Evolutionary conservation across 53 echinoderm and acorn worm species (phyloP).

Genomic region (Paracentrotus lividus): DNA sequence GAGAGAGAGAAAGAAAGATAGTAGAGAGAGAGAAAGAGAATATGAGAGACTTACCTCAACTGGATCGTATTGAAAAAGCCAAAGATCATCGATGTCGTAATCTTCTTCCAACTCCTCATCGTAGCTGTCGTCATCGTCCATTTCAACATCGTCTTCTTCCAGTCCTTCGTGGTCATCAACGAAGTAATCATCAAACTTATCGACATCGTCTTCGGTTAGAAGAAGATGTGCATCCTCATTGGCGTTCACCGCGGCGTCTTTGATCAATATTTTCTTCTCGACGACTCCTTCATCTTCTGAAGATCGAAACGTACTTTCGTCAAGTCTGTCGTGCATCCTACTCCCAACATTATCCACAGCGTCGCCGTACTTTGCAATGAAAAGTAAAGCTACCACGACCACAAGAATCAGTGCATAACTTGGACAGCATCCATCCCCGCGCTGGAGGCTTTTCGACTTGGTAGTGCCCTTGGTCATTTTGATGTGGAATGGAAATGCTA

Average conservation of each 20-base stretch:
- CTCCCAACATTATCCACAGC: neutral
- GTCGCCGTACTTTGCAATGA: neutral
- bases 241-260: neutral
- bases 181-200: neutral
- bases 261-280: neutral
- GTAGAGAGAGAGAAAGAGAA: neutral
- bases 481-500: neutral
- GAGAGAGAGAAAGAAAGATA: neutral
- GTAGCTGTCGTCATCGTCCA: neutral
- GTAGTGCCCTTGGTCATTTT: neutral
- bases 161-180: neutral
- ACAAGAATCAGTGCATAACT: neutral
- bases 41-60: constrained; percentile 17
- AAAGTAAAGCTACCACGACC: neutral
- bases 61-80: constrained; percentile 58
- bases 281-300: neutral
- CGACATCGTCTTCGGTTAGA: neutral
- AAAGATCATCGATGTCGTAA: neutral
- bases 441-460: neutral
- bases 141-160: neutral
- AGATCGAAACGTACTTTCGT: neutral
- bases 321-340: neutral
- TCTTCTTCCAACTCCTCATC: constrained; percentile 4
- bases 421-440: no score
- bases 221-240: neutral